phyloP scores from a whole-genome alignment of 2,797 vertebrate species.

The Mormyrops boulengeri region DNA sequence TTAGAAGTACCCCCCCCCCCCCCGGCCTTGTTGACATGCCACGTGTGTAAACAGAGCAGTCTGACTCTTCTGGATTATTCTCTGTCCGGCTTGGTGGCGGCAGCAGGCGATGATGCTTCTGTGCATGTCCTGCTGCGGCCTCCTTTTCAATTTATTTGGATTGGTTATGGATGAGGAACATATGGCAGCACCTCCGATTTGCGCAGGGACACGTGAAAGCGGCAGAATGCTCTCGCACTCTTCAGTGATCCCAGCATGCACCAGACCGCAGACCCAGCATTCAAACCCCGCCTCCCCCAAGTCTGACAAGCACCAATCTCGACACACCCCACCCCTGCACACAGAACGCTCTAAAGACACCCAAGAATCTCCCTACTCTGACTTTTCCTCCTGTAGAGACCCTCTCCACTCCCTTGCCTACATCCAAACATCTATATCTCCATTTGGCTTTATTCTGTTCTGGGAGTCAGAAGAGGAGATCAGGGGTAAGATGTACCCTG shows the following conservation, averaged over 20 bases:
- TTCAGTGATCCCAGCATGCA: not conserved
- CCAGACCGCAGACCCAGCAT: not conserved
- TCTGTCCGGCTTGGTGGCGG: slow-evolving; percentile 30
- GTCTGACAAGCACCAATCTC: not conserved
- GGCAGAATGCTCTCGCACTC: not conserved
- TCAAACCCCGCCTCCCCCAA: not conserved
- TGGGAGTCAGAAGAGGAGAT: not conserved
- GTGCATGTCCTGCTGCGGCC: slow-evolving; percentile 38
- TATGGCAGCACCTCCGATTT: slow-evolving; percentile 33
- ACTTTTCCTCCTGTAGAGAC: not conserved
- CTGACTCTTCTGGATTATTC: not conserved
- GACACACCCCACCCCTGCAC: not conserved
- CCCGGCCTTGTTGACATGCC: not conserved
- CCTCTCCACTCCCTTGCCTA: not conserved
- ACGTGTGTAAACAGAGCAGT: slow-evolving; percentile 30
- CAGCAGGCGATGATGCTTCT: not conserved
- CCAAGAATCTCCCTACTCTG: not conserved
- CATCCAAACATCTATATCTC: not conserved
- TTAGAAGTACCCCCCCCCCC: not conserved
- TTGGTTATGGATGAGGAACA: slow-evolving; percentile 56
- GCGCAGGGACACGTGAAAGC: slow-evolving; percentile 2
- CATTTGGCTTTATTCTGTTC: not conserved
- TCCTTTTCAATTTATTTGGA: slow-evolving; percentile 58
- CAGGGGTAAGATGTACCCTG: not conserved
- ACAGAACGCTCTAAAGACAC: not conserved